These are phyloP conservation scores for Zygaena filipendulae DNA, from an alignment of 2,888 invertebrate species.

Conservation along the genomic window DNA sequence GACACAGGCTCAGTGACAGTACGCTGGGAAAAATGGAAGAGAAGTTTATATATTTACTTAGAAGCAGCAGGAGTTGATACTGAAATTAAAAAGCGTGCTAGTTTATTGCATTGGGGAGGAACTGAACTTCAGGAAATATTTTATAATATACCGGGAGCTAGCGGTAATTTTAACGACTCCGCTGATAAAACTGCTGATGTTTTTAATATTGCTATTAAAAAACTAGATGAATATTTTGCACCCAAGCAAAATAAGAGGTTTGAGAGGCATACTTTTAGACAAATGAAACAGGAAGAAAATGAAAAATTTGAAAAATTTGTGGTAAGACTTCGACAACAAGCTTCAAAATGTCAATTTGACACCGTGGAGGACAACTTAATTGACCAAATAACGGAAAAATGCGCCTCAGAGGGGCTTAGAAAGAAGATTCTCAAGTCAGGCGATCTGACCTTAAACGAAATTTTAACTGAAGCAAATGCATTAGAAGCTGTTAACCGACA, in stretches of 20 bases:
- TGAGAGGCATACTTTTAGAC: constrained; percentile 14
- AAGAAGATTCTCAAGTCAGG: constrained; percentile 16
- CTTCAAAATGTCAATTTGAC: constrained; percentile 8
- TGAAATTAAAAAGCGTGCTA: constrained; percentile 1
- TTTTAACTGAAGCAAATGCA: constrained; percentile 17
- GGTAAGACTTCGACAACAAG: constrained; percentile 14
- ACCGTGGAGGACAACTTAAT: constrained; percentile 10
- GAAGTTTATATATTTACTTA: constrained; percentile 4
- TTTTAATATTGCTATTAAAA: constrained; percentile 3
- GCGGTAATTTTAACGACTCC: constrained; percentile 3
- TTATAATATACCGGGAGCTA: constrained; percentile 7
- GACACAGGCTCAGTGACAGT: no score
- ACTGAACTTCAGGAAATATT: constrained; percentile 7
- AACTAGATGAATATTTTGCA: constrained; percentile 7
- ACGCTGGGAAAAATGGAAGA: no score
- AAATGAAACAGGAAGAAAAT: constrained; percentile 10
- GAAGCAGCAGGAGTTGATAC: constrained; percentile 2
- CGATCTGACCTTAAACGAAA: constrained; percentile 15
- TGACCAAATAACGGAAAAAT: constrained; percentile 12
- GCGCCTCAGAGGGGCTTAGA: constrained; percentile 7
- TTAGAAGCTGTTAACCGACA: constrained; percentile 15
- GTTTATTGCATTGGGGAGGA: constrained; percentile 7
- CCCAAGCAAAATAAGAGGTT: constrained; percentile 5
- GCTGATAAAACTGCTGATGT: constrained; percentile 1
- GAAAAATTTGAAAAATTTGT: constrained; percentile 23